A percentile compares a stretch with the other conserved stretches of the same genome.
phyloP scores from a whole-genome alignment of 2,113 vertebrate genomes.

The Cathartes aura region DNA sequence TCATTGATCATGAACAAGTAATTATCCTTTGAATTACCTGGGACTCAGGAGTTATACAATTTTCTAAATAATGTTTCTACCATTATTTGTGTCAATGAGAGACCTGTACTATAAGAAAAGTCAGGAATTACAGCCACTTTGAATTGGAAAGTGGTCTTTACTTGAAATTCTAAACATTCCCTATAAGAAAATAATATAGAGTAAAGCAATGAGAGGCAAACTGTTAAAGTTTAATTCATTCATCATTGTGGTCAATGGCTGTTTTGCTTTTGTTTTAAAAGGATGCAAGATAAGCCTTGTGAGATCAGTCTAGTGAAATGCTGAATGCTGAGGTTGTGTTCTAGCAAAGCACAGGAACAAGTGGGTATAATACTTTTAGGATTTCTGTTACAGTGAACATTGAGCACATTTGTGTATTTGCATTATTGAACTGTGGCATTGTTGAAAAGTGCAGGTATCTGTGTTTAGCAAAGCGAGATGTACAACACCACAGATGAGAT shows the following conservation, averaged over 20 bases:
- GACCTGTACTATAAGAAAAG: background rate
- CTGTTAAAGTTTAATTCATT: background rate
- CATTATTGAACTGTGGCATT: background rate
- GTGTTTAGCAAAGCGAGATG: background rate
- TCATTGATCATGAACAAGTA: slow-evolving; percentile 55
- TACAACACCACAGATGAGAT: background rate
- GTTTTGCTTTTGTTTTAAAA: background rate
- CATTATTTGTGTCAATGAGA: slow-evolving; percentile 29
- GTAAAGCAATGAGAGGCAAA: background rate
- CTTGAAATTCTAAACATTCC: background rate
- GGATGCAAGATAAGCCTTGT: background rate
- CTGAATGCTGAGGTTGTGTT: background rate
- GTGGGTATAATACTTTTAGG: too few species aligned
- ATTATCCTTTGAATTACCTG: slow-evolving; percentile 55
- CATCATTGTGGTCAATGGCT: background rate
- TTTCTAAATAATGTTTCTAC: slow-evolving; percentile 35
- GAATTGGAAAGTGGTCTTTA: background rate
- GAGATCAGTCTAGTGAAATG: background rate
- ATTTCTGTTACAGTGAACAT: accelerated
- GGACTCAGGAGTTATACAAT: background rate
- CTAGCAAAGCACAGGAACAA: background rate
- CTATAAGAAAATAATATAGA: background rate
- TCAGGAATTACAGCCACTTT: slow-evolving; percentile 12
- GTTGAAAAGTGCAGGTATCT: background rate
- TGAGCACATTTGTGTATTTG: background rate